Base-by-base conservation (phyloP, 2,113 vertebrate species). In the Motacilla alba region DNA sequence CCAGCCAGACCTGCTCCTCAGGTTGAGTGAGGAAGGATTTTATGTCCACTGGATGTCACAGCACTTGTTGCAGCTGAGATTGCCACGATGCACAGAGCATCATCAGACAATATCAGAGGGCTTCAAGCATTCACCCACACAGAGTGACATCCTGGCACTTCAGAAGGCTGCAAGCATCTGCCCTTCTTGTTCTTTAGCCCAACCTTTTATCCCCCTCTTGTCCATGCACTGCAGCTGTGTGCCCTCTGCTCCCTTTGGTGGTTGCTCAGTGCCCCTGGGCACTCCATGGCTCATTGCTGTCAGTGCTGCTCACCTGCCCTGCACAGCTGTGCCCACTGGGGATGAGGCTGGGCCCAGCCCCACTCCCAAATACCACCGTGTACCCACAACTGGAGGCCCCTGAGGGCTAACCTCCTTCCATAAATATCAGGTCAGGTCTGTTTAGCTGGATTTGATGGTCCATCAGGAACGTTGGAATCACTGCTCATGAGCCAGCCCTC, bases 171-270 rank as follows among this genome's bases (percentile, higher is more conserved):
- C 56, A 35, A 59, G 3, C 26, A 3, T 16, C n/a, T 8, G 7
- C n/a, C 22, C 22, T 58, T 7, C 56, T 7, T 16, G n/a, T 24
- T 5, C n/a, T 59, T 0, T 0, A 11, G 22, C 56, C 33, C n/a
- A 35, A 7, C n/a, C 56, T 59, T 24, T 59, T 7, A 35, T 26
- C n/a, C n/a, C 23, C 56, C 23, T 35, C n/a, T 5, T 11, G n/a
- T 24, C 6, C 22, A 6, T 16, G 15, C n/a, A 5, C 2, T 35
- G 56, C n/a, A 0, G n/a, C n/a, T 59, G 56, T 24, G 56, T 59
- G 56, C n/a, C 56, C 56, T 35, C 56, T 59, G 56, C 0, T 24
- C 56, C 56, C 56, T 35, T 35, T 35, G 56, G 56, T 23, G 56
- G 21, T 5, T 59, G 56, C n/a, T 59, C 56, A 59, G 56, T 59